Percentiles rank a stretch among this genome's conserved stretches.
Evolutionary conservation across 2,888 invertebrate genomes (phyloP).

Genomic region (Tachystola acroxantha): DNA sequence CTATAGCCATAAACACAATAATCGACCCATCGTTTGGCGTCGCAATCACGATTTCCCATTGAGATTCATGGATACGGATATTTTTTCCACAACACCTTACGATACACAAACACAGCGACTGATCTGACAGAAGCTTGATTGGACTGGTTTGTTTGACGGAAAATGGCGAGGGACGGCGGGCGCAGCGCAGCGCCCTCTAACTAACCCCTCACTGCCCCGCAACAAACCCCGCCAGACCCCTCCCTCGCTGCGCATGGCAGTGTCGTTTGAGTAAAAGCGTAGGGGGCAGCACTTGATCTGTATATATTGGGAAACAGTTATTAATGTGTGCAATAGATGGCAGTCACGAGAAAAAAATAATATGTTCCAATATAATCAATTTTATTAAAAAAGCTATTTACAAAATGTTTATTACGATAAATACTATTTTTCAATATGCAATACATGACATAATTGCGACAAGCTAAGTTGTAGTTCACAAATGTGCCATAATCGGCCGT

Average conservation of each 20-base stretch:
- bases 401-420: no score
- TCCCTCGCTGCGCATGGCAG: constrained; percentile 52
- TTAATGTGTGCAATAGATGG: constrained; percentile 1
- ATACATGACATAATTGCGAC: no score
- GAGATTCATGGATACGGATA: constrained; percentile 73
- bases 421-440: no score
- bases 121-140: constrained; percentile 76
- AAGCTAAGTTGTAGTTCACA: no score
- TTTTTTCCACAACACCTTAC: constrained; percentile 75
- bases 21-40: constrained; percentile 72
- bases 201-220: no score
- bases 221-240: constrained; percentile 30
- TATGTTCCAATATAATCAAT: no score
- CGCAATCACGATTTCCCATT: constrained; percentile 75
- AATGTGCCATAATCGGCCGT: no score
- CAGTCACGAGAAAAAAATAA: not conserved
- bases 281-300: constrained; percentile 40
- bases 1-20: constrained; percentile 73
- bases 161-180: constrained; percentile 68
- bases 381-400: no score
- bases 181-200: constrained; percentile 42
- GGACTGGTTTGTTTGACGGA: constrained; percentile 66
- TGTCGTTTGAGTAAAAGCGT: constrained; percentile 18
- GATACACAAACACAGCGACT: constrained; percentile 72
- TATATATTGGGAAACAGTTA: not conserved